Base-by-base conservation (phyloP, 2,888 invertebrate species). In the Agrotis ipsilon region DNA sequence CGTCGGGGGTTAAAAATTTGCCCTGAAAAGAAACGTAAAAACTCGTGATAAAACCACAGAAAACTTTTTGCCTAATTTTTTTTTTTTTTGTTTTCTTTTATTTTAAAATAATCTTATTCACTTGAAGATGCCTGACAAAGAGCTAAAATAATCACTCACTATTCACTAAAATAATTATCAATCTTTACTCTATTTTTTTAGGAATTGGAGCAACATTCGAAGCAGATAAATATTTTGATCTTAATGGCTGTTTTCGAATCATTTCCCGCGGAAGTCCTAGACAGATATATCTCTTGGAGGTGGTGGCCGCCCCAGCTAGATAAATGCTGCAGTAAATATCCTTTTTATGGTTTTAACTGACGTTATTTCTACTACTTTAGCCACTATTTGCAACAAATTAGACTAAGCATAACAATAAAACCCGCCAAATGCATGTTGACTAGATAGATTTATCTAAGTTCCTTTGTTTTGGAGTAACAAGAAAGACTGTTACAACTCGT, bases 301-400 rank as follows among this genome's bases (percentile, higher is more conserved):
- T 86, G 84, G 83, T 85, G 67, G 82, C 83, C 83, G 81, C 80
- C 82, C 80, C 80, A 71, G 72, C 75, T 84, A 89, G 87, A 89
- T 88, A 90, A 88, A 90, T 88, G 88, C 74, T 81, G 82, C 87
- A 86, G 84, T 89, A 89, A 89, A 90, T 89, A 86, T 86, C 82
- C 86, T 83, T 87, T 87, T 86, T 83, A 83, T 86, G 82, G 83
- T 83, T 88, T 86, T 72, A 88, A 84, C 85, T 80, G 85, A 83
- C 86, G 72, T 87, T 89, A 89, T 87, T 87, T 85, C 80, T 78
- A 72, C 84, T 74, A 83, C 81, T 88, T 84, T 88, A 74, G 71
- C 71, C 67, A 78, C 71, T 80, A 78, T 80, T 85, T 70, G 63
- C 55, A 78, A 76, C 78, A 72, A 65, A 72, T 78, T 78, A 80